Evolutionary conservation across 30 jellyfish, hydroid and myxozoan species (phyloP), one percentile per base, ranked within the genome.

Genomic region (Phacellophora camtschatica): DNA sequence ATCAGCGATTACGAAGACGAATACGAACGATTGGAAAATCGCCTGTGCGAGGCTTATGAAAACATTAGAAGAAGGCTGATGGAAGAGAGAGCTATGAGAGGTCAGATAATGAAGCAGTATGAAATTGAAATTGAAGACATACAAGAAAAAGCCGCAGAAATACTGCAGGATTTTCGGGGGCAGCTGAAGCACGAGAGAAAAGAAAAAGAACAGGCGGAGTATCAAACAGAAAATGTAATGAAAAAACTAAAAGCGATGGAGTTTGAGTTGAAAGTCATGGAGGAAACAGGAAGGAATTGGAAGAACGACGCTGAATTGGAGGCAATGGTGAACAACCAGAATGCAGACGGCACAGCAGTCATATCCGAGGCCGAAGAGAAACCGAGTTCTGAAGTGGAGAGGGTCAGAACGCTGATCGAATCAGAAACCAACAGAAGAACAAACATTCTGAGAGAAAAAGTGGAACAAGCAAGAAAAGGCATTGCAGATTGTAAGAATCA

Each of bases 21-120:
- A 39, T 80, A 80, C 45, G 91, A 80, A 53, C 54, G 91, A 4
- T 59, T 80, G 20, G 91, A 80, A 69, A 18, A 20, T 65, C 91
- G 91, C 28, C 68, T 80, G 57, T 64, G 83, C 37, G 91, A 64
- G 71, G 91, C 91, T 32, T 66, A 80, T 50, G 91, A 80, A 33
- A 67, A 28, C 71, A 80, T 80, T 39, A 64, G 91, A 80, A 80
- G 66, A 77, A 80, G 91, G 83, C 77, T 80, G 70, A 65, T 27
- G 76, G 91, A 80, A 65, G 91, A 80, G 70, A 64, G 84, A 54
- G 74, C 46, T 8, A 50, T 80, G 74, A 19, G 91, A 30, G 84
- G 77, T 1, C 73, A 80, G 74, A 80, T 80, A 12, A 64, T 80
- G 84, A 65, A 46, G 77, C 91, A 80, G 42, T 80, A 80, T 25